Conservation (phyloP, 2,113 vertebrate genomes). For the Nothobranchius furzeri region DNA sequence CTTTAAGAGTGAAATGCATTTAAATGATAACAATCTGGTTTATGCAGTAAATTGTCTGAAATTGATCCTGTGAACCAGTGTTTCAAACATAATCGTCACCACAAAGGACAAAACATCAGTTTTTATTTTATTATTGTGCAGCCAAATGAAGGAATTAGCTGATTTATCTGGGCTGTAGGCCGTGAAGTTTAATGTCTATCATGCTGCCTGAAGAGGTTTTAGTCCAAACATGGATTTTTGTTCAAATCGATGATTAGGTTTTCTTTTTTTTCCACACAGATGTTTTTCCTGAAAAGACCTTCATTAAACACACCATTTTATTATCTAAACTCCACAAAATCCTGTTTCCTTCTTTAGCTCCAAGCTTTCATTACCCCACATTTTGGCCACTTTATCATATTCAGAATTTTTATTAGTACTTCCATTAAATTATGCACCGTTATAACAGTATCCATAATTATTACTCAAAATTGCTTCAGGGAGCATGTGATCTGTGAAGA, state of each 20-base stretch:
- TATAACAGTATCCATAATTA: conserved; percentile 52
- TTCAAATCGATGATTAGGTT: not conserved
- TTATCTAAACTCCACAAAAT: conserved; percentile 16
- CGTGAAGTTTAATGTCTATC: too few relatives aligned
- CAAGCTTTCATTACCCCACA: conserved; percentile 30
- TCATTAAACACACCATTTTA: conserved; percentile 24
- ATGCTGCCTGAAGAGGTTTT: not conserved
- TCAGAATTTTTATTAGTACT: conserved; percentile 38
- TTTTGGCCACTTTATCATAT: conserved; percentile 47
- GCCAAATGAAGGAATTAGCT: too few relatives aligned
- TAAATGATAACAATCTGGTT: too few relatives aligned
- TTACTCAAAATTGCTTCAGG: conserved; percentile 32
- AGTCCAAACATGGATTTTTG: not conserved
- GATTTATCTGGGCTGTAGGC: too few relatives aligned
- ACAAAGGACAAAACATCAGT: too few relatives aligned
- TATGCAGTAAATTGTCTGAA: too few relatives aligned
- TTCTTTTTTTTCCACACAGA: not conserved
- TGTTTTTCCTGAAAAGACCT: conserved; percentile 1
- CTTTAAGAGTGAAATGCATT: too few relatives aligned
- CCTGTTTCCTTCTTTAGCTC: conserved; percentile 2
- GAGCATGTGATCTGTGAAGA: conserved; percentile 8
- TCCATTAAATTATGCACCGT: conserved; percentile 54
- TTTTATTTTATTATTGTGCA: too few relatives aligned
- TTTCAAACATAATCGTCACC: too few relatives aligned
- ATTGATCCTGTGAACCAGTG: too few relatives aligned